Evolutionary conservation across 2,888 invertebrate genomes (phyloP).

Genomic region (Axea sp.): DNA sequence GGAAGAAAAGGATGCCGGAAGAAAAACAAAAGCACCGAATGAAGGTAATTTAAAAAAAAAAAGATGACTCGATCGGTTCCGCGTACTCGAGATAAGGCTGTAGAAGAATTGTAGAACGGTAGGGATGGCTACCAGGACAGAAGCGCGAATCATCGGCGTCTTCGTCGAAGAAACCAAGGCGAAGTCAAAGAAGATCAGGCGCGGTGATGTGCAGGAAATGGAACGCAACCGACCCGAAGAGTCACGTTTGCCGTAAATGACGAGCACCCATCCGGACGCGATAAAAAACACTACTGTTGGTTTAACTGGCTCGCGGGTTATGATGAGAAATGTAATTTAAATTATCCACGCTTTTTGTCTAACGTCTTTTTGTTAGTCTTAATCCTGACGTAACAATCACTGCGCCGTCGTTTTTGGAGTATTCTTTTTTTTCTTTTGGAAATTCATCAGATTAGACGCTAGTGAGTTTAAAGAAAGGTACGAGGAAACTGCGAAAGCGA

Average conservation of each 20-base stretch:
- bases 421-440: too few relatives aligned
- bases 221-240: constrained; percentile 41
- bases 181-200: constrained; percentile 41
- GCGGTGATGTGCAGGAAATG: constrained; percentile 49
- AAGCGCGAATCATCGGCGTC: constrained; percentile 54
- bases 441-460: too few relatives aligned
- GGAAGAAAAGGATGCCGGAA: too few relatives aligned
- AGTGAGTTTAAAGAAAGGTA: too few relatives aligned
- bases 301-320: constrained; percentile 72
- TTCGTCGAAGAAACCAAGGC: constrained; percentile 36
- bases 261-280: constrained; percentile 38
- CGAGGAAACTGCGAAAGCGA: constrained; percentile 53
- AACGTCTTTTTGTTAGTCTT: constrained; percentile 60
- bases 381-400: constrained; percentile 69
- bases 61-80: too few relatives aligned
- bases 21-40: too few relatives aligned
- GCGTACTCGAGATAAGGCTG: constrained; percentile 38
- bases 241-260: constrained; percentile 50
- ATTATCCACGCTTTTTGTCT: constrained; percentile 75
- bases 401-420: constrained; percentile 20
- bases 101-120: constrained; percentile 42
- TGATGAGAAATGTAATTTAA: constrained; percentile 77
- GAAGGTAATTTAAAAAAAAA: too few relatives aligned
- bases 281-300: constrained; percentile 65
- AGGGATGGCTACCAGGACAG: constrained; percentile 13